Base-by-base conservation (phyloP, 1,140 invertebrate genomes). In the Drosophila pseudoananassae region DNA sequence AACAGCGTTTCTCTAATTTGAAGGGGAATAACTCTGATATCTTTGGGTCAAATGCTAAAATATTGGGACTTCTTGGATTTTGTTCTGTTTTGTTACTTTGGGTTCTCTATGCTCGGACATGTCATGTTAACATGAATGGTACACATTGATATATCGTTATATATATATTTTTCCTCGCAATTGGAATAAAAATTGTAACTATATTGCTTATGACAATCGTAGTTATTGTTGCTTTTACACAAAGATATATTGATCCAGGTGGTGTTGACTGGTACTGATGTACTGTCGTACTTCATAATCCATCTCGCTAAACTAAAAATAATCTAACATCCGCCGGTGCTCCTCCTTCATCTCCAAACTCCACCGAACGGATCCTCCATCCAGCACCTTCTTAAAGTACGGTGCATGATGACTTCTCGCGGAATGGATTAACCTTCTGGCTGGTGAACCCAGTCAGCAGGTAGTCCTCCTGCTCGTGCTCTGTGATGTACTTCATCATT, bases 391-490 rank as follows among this genome's bases (percentile, higher is more conserved):
- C 80, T 95, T 96, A 98, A 73, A 98, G 94, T 84, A 98, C 93
- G 59, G 94, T 94, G 93, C 98, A 99, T 46, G 97, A 96, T 79
- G 96, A 98, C 93, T 99, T 99, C 93, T 99, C 98, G 84, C 98
- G 95, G 94, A 99, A 99, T 29, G 98, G 98, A 93, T 99, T 99
- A 7, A 98, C 97, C 92, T 98, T 98, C 92, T 99, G 98, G 66
- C 96, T 98, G 57, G 97, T 96, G 92, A 99, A 99, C 3, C 98
- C 98, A 83, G 98, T 96, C 58, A 99, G 94, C n/a, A 99, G 94
- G 89, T 96, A 98, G 93, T 99, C 98, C 90, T 98, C 97, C 81
- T 97, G 96, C 91, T 98, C 95, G 85, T 99, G 97, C 90, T 98
- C 97, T 31, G 95, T 95, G 61, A 99, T 97, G 85, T 96, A 99